Percentiles rank a stretch among this genome's conserved stretches.
phyloP scores from a whole-genome alignment of 92 coral and sea anemone species.

The Zoanthus sociatus region DNA sequence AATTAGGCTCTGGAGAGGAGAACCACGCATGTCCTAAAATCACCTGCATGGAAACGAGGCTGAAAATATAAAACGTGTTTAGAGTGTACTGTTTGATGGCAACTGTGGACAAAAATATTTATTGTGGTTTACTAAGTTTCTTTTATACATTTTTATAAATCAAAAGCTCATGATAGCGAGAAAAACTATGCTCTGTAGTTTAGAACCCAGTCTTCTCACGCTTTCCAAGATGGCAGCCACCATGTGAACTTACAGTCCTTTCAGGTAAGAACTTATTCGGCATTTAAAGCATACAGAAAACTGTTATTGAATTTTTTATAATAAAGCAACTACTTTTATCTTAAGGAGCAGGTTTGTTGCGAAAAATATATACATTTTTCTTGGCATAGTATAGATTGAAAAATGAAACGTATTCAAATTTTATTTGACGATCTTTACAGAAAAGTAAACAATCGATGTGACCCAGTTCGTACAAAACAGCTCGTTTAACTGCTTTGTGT shows the following conservation, averaged over 20 bases:
- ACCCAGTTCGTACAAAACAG: too few species aligned
- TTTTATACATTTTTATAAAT: background rate
- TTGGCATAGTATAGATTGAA: too few species aligned
- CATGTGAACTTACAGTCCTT: conserved; percentile 29
- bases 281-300: too few species aligned
- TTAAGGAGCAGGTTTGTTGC: background rate
- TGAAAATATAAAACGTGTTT: background rate
- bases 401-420: too few species aligned
- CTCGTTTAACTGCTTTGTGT: too few species aligned
- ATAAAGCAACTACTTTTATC: conserved; percentile 4
- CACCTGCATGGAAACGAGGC: conserved; percentile 56
- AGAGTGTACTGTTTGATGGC: background rate
- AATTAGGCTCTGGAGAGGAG: conserved; percentile 54
- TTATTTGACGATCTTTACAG: too few species aligned
- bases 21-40: conserved; percentile 61
- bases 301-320: too few species aligned
- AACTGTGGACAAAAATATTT: background rate
- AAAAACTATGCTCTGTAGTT: background rate
- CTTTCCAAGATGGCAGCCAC: conserved; percentile 23
- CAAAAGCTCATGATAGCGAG: background rate
- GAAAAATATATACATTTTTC: too few species aligned
- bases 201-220: conserved; percentile 22
- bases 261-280: conserved; percentile 14
- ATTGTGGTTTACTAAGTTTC: background rate
- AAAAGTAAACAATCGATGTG: too few species aligned